Conservation (phyloP, 2,888 invertebrate species). For the Peribatodes rhomboidaria region DNA sequence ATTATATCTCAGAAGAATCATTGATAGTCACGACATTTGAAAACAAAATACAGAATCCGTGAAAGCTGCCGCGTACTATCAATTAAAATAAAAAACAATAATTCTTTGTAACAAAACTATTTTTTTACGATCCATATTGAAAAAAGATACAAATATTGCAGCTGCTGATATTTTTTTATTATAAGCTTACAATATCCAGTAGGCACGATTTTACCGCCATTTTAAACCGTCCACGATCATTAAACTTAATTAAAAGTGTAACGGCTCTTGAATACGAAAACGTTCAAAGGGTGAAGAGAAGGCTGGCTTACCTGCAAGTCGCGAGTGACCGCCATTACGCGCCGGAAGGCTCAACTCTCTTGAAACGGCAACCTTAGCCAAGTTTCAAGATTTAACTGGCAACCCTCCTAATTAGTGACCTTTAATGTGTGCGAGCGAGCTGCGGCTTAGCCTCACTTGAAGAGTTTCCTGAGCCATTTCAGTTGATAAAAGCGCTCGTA, state of each 20-base stretch:
- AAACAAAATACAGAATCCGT: no score
- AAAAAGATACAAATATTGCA: neutral
- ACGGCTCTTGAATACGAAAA: constrained; percentile 27
- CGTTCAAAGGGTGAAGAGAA: constrained; percentile 19
- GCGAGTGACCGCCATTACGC: constrained; percentile 46
- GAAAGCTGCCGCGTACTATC: no score
- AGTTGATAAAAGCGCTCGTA: constrained; percentile 1
- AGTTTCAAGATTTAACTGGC: constrained; percentile 65
- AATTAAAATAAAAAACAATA: no score
- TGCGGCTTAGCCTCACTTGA: constrained; percentile 26
- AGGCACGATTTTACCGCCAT: neutral
- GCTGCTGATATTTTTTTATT: no score
- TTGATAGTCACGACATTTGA: no score
- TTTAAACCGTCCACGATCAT: constrained; percentile 10
- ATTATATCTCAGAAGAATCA: no score
- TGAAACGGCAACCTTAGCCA: constrained; percentile 53
- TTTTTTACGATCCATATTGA: no score
- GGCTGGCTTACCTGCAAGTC: constrained; percentile 28
- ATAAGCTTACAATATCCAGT: neutral
- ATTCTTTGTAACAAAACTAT: no score
- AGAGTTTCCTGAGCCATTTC: constrained; percentile 15
- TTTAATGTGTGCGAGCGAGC: constrained; percentile 52
- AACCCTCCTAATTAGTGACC: constrained; percentile 65
- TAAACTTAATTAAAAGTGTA: constrained; percentile 32
- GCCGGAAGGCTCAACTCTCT: constrained; percentile 47